Conservation (phyloP, 2,888 invertebrate genomes). For the Nomada fucata region DNA sequence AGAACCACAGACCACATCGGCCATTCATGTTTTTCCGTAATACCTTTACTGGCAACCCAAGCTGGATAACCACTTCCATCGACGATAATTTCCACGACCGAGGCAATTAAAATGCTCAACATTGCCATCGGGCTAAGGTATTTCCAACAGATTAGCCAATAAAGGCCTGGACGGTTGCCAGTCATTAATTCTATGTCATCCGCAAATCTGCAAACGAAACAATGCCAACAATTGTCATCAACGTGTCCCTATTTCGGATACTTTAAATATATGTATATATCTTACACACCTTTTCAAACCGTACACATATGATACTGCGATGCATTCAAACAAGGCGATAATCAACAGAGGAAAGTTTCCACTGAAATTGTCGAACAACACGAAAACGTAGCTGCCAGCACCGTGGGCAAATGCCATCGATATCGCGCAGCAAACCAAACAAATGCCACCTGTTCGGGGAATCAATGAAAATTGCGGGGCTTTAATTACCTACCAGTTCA, state of each 20-base stretch:
- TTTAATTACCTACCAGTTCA: too few species aligned
- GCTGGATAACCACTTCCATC: conserved; percentile 94
- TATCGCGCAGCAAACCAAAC: conserved; percentile 91
- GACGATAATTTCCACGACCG: conserved; percentile 91
- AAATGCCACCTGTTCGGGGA: conserved; percentile 86
- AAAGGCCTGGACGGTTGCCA: conserved; percentile 93
- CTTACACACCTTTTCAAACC: conserved; percentile 91
- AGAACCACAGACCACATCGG: conserved; percentile 93
- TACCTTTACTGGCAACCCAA: conserved; percentile 91
- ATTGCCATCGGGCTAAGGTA: conserved; percentile 95
- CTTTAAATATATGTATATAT: not conserved
- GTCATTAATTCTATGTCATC: conserved; percentile 98
- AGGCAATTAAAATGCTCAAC: conserved; percentile 93
- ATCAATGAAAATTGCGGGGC: conserved; percentile 30
- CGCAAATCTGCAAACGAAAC: conserved; percentile 88
- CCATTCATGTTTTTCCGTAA: conserved; percentile 92
- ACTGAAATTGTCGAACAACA: conserved; percentile 96
- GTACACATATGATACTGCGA: conserved; percentile 97
- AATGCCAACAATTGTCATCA: not conserved
- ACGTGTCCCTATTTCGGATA: not conserved
- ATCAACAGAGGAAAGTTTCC: conserved; percentile 96
- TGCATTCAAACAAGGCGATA: conserved; percentile 96
- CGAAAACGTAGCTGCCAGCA: conserved; percentile 96
- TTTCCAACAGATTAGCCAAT: conserved; percentile 98
- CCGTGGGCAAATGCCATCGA: conserved; percentile 97